Evolutionary conservation across 1,140 invertebrate species (phyloP), one percentile per base, ranked within the genome.

Genomic region (Drosophila carrolli): DNA sequence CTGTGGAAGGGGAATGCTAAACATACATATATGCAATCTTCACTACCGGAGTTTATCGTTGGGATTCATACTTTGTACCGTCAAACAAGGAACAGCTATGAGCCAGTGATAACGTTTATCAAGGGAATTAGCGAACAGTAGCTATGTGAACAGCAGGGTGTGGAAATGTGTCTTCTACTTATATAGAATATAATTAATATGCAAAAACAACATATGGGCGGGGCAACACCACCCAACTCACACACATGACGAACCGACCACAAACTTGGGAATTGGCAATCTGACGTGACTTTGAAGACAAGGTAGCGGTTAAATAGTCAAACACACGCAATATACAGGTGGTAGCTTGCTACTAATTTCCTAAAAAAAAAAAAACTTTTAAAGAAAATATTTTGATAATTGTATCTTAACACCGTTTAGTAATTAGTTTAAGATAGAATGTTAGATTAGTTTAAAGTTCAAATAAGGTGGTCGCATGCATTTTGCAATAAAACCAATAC

Each of bases 51-150:
- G 73, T 66, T 66, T 54, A 75, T 53, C 73, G 54, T 13, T 27
- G 54, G 48, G 51, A 51, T 61, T 70, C 67, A 53, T 61, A 77
- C 74, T 77, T 68, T 77, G 75, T 44, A 47, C 54, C 37, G 48
- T 16, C 51, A 56, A 72, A 74, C 51, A 54, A 50, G 11, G 35
- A 35, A 35, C 48, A 61, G 23, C 23, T 46, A 23, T 16, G 27
- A 57, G 23, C 50, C 38, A 16, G 47, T 51, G 82, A 88, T 86
- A 86, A 61, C 32, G 48, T 57, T 66, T 86, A 76, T 86, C 83
- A 57, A 37, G 19, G 63, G 14, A 48, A 79, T 73, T 56, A 66
- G 50, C 75, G 48, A 57, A 41, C 58, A 56, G 55, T 48, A 58
- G 73, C 55, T 37, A 56, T 14, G 48, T n/a, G 38, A 23, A 47